Base-by-base conservation (phyloP, 92 coral and sea anemone species). In the Palythoa grandiflora region DNA sequence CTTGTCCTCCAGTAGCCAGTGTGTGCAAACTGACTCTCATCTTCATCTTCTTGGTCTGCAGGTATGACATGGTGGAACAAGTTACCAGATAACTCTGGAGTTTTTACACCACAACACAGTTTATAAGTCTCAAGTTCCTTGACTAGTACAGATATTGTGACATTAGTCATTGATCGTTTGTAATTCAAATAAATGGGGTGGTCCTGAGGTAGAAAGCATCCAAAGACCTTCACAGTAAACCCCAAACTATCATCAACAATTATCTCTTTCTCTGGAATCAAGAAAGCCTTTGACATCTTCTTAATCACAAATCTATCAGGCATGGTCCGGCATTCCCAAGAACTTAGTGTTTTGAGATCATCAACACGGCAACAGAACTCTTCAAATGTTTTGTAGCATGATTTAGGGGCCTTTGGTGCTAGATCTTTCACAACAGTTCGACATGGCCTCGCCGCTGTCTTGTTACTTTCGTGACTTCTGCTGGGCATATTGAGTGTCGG, bases 221-320 rank as follows among this genome's bases (percentile, higher is more conserved):
- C 85, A 80, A 9, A 80, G 35, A 80, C 35, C 21, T 76, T 76
- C 38, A 70, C 74, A 10, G 40, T 70, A 70, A 70, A 70, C 74
- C 44, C 74, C 39, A 70, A 35, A 70, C 74, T 37, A 35, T 70
- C 40, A 35, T 70, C 74, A 28, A 70, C 40, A 35, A 57, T 55
- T 3, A 90, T 51, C 60, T 80, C 90, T 44, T 51, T 52, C 40
- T 83, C 38, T 59, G 93, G 91, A 83, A 91, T 68, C 68, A 79
- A 38, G 55, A 48, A 88, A 5, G 16, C 73, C 35, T 83, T 83
- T 37, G 63, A 71, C 7, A 57, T 40, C 71, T 79, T 80, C 40
- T 66, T 53, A 35, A 90, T 38, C 53, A 90, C 92, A 77, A 86
- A 40, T 87, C 76, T 59, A 57, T 71, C 87, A 38, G 71, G 47